These are phyloP conservation scores for Amiota minor DNA, from an alignment of 2,888 invertebrate species.

Conservation along the genomic window DNA sequence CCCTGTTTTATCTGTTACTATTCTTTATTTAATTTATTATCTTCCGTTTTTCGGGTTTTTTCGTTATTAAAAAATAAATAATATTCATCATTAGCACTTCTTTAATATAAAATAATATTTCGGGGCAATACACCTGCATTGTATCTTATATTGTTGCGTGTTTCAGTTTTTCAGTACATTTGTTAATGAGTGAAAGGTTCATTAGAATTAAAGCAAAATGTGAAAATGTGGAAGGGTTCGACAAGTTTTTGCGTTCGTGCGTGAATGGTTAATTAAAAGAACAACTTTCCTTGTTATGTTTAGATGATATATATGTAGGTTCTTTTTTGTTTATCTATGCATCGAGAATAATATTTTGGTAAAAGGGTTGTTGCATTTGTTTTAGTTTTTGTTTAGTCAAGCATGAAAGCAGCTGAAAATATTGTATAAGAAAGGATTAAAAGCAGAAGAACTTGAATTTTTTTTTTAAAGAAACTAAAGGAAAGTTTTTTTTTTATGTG, in stretches of 20 bases:
- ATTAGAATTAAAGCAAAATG: constrained; percentile 44
- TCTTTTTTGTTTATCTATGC: constrained; percentile 56
- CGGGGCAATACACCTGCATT: constrained; percentile 45
- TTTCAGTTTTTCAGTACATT: background rate
- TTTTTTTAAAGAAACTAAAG: too few species aligned
- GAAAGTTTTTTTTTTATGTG: too few species aligned
- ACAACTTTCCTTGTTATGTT: too few species aligned
- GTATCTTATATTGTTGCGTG: background rate
- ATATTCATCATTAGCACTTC: constrained; percentile 31
- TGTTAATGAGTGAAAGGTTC: constrained; percentile 50
- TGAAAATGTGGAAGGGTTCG: constrained; percentile 42
- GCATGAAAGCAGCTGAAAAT: background rate
- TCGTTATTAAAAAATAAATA: background rate
- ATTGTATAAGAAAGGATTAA: background rate
- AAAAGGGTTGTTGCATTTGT: constrained; percentile 41
- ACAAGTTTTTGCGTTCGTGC: constrained; percentile 12
- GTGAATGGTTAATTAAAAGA: constrained; percentile 48
- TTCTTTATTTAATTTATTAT: background rate
- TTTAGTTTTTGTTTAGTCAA: constrained; percentile 11
- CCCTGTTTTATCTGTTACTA: constrained; percentile 11
- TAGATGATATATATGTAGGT: constrained; percentile 30
- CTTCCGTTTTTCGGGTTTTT: background rate
- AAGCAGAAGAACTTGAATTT: too few species aligned
- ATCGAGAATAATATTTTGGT: constrained; percentile 40
- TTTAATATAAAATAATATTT: constrained; percentile 5